Evolutionary conservation across 2,888 invertebrate species (phyloP).

Genomic region (Chloromyia formosa): DNA sequence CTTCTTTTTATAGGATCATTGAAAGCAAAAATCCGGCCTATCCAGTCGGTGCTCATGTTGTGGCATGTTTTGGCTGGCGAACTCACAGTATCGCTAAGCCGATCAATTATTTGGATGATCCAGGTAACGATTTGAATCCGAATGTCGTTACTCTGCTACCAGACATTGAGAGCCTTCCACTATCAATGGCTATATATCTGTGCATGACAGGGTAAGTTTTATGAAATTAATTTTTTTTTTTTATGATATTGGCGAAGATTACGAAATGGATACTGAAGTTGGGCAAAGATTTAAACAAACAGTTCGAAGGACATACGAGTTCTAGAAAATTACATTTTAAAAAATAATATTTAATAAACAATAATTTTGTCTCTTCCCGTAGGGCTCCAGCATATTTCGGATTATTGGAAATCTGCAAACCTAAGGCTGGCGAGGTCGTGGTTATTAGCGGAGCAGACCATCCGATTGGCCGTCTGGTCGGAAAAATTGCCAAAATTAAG

Average conservation of each 20-base stretch:
- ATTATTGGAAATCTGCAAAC: constrained; percentile 73
- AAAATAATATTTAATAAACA: too few species aligned
- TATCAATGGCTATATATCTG: constrained; percentile 70
- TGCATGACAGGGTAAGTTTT: constrained; percentile 75
- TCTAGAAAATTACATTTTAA: too few species aligned
- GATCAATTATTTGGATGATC: constrained; percentile 52
- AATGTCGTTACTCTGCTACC: constrained; percentile 65
- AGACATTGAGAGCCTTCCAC: constrained; percentile 68
- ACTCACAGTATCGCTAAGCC: constrained; percentile 65
- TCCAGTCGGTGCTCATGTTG: constrained; percentile 72
- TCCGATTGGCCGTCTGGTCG: constrained; percentile 80
- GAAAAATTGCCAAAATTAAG: constrained; percentile 80
- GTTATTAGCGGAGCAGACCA: constrained; percentile 80
- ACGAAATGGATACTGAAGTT: too few species aligned
- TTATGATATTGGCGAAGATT: too few species aligned
- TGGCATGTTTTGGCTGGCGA: constrained; percentile 76
- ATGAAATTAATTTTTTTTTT: too few species aligned
- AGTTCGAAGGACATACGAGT: too few species aligned
- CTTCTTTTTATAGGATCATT: constrained; percentile 67
- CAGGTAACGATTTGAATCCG: constrained; percentile 45
- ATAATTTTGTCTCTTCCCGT: constrained; percentile 46
- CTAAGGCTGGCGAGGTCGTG: constrained; percentile 78
- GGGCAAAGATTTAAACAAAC: too few species aligned
- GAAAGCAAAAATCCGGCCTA: constrained; percentile 72
- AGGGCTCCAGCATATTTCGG: constrained; percentile 82